Conservation (phyloP, 2,113 vertebrate species). For the Dascyllus trimaculatus region DNA sequence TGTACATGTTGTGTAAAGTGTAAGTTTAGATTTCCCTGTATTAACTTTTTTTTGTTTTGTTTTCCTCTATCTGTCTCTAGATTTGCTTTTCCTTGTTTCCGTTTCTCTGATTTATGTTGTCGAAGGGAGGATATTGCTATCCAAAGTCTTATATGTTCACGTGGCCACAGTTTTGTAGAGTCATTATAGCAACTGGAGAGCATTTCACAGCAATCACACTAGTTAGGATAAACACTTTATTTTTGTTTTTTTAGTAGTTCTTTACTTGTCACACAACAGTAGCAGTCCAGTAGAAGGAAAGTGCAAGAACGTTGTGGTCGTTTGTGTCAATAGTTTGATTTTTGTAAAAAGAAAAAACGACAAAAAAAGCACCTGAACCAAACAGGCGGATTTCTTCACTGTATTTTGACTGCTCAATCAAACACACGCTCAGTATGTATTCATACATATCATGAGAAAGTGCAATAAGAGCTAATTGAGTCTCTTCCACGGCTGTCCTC, state of each 20-base stretch:
- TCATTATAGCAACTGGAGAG: conserved; percentile 7
- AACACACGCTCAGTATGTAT: conserved; percentile 19
- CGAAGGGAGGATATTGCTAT: conserved; percentile 50
- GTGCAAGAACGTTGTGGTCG: conserved; percentile 10
- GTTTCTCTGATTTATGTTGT: conserved; percentile 63
- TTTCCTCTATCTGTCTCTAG: conserved; percentile 40
- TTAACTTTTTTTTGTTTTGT: conserved; percentile 12
- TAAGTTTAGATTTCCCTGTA: conserved; percentile 56
- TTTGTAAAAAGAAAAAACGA: conserved; percentile 25
- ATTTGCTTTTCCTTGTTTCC: conserved; percentile 25
- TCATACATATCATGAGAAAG: conserved; percentile 50
- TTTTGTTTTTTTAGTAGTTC: conserved; percentile 3
- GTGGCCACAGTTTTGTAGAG: conserved; percentile 48
- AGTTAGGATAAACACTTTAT: neutral
- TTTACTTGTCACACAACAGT: conserved; percentile 3
- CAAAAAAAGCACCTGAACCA: conserved; percentile 8
- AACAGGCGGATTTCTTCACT: conserved; percentile 18
- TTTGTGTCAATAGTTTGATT: conserved; percentile 30
- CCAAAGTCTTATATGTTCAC: conserved; percentile 62
- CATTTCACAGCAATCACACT: conserved; percentile 38
- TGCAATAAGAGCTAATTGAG: conserved; percentile 40
- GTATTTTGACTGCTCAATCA: conserved; percentile 1
- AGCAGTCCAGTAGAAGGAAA: neutral
- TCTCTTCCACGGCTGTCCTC: neutral
- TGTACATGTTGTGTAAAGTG: conserved; percentile 65